phyloP scores from a whole-genome alignment of 2,888 invertebrate species.

The Sphaerophoria rueppellii region DNA sequence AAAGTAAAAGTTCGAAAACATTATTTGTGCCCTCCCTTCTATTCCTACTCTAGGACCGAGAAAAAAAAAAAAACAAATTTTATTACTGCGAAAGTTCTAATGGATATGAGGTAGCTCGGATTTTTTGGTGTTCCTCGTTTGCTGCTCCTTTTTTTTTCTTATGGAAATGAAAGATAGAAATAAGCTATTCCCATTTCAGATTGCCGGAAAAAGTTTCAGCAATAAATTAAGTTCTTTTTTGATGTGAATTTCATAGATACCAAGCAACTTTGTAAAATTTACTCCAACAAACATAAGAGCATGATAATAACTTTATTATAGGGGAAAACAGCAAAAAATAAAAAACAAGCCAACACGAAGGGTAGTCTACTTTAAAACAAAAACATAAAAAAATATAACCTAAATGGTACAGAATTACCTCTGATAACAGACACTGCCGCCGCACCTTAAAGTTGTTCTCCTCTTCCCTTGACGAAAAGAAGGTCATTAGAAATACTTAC shows the following conservation, averaged over 20 bases:
- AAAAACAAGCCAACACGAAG: background rate
- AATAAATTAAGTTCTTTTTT: conserved; percentile 65
- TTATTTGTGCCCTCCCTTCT: background rate
- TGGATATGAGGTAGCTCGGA: conserved; percentile 38
- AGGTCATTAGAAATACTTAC: conserved; percentile 46
- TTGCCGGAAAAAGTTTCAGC: conserved; percentile 42
- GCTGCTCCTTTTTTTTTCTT: background rate
- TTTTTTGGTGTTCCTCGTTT: background rate
- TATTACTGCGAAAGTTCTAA: conserved; percentile 58
- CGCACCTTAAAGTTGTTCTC: conserved; percentile 21
- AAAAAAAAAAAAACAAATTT: conserved; percentile 51
- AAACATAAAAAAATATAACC: conserved; percentile 22
- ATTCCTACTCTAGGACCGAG: background rate
- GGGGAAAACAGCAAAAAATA: background rate
- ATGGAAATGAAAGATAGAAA: conserved; percentile 15
- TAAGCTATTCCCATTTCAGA: conserved; percentile 35
- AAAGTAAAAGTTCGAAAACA: conserved; percentile 53
- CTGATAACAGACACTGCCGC: conserved; percentile 57
- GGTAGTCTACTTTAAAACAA: conserved; percentile 49
- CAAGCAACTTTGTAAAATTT: background rate
- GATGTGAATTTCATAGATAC: conserved; percentile 61
- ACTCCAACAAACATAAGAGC: conserved; percentile 8
- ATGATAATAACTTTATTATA: conserved; percentile 53
- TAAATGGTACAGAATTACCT: conserved; percentile 57
- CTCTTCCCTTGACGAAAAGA: conserved; percentile 25